Percentiles rank a stretch among this genome's conserved stretches.
These are phyloP conservation scores for Craterocephalus amniculus DNA, from an alignment of 2,797 vertebrate genomes.

Conservation along the genomic window DNA sequence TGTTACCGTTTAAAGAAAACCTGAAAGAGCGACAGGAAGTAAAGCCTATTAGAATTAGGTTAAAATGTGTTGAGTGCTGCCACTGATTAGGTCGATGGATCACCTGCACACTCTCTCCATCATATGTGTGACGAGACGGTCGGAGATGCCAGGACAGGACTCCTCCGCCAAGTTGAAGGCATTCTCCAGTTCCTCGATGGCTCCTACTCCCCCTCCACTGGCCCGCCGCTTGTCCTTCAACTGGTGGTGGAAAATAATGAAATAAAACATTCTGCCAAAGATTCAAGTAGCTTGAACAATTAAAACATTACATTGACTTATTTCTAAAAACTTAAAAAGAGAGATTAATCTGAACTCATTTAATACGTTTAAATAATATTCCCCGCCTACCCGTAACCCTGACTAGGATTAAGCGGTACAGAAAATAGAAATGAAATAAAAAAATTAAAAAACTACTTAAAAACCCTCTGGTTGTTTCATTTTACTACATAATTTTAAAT, in stretches of 20 bases:
- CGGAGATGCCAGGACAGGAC: conserved; percentile 97
- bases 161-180: conserved; percentile 97
- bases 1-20: conserved; percentile 82
- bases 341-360: no score
- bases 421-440: no score
- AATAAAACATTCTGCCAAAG: neutral
- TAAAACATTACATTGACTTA: neutral
- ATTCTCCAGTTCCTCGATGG: conserved; percentile 97
- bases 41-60: conserved; percentile 18
- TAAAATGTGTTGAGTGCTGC: neutral
- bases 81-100: neutral
- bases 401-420: no score
- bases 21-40: conserved; percentile 44
- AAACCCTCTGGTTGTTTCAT: no score
- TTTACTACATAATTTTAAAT: no score
- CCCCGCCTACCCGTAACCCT: no score
- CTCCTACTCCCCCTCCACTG: conserved; percentile 86
- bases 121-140: conserved; percentile 93
- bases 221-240: conserved; percentile 93
- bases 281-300: neutral
- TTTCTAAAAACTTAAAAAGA: no score
- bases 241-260: conserved; percentile 54
- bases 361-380: no score
- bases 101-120: conserved; percentile 96
- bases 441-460: no score